Percentiles rank a stretch among this genome's conserved stretches.
phyloP scores from a whole-genome alignment of 1,140 invertebrate species.

The Ostrea denselamellosa region DNA sequence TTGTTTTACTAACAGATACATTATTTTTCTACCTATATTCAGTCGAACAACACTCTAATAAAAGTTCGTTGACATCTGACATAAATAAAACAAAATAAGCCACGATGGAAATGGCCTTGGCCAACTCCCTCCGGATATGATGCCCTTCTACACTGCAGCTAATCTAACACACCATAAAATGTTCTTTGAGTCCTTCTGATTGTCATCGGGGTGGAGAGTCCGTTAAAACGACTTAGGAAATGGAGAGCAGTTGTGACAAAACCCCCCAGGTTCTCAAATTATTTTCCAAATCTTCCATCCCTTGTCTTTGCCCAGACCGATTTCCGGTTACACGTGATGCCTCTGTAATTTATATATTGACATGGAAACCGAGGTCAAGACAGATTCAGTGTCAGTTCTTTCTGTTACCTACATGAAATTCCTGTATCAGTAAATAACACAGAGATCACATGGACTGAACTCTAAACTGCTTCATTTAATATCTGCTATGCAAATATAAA shows the following conservation, averaged over 20 bases:
- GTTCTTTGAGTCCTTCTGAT: not conserved
- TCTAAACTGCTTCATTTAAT: too few species aligned
- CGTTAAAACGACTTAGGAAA: not conserved
- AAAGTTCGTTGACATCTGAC: not conserved
- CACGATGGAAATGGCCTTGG: not conserved
- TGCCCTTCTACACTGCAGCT: not conserved
- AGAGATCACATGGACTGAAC: too few species aligned
- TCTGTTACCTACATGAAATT: not conserved
- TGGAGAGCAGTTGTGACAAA: conserved; percentile 1
- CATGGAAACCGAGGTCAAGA: not conserved
- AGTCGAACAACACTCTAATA: not conserved
- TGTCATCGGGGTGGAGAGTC: not conserved
- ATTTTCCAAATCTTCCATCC: not conserved
- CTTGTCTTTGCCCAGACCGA: not conserved
- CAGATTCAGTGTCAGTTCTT: not conserved
- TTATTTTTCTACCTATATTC: not conserved
- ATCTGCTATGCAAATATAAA: too few species aligned
- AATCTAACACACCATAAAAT: not conserved
- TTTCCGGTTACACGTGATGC: conserved; percentile 22
- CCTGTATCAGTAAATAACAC: too few species aligned
- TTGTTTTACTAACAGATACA: not conserved
- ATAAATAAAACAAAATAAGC: not conserved
- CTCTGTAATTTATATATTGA: not conserved
- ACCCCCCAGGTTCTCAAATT: not conserved
- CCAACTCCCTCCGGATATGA: not conserved